A percentile compares a stretch with the other conserved stretches of the same genome.
Conservation (phyloP, 1,140 invertebrate species). For the silkworm (Bombyx mori) region DNA sequence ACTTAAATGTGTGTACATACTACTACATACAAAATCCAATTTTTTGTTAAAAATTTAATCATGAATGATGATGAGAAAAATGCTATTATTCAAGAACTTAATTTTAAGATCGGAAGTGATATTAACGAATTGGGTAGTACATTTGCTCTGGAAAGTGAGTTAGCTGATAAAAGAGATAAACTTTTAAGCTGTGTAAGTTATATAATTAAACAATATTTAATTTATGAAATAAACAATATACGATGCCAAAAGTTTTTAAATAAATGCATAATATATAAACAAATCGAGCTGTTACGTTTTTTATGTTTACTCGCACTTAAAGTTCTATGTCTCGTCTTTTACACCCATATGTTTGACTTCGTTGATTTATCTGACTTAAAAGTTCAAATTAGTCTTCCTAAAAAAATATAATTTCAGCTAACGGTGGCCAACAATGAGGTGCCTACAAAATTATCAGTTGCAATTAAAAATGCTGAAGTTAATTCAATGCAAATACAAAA, state of each 20-base stretch:
- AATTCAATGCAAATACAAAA: constrained; percentile 50
- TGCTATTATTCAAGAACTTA: constrained; percentile 39
- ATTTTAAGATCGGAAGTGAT: constrained; percentile 46
- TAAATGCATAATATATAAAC: background rate
- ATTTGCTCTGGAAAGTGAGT: constrained; percentile 37
- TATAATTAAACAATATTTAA: background rate
- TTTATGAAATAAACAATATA: background rate
- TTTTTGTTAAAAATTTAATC: background rate
- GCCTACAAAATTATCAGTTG: constrained; percentile 49
- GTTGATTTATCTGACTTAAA: too few relatives aligned
- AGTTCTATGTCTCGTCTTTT: too few relatives aligned
- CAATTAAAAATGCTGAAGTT: constrained; percentile 52
- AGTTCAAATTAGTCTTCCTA: too few relatives aligned
- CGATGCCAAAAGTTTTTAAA: background rate
- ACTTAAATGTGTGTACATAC: too few relatives aligned
- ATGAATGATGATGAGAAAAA: constrained; percentile 37
- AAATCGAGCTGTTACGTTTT: background rate
- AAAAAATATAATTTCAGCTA: constrained; percentile 11
- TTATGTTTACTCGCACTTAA: too few relatives aligned
- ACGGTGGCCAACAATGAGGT: constrained; percentile 52
- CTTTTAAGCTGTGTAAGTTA: constrained; percentile 43
- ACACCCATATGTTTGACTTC: too few relatives aligned
- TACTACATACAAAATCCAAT: background rate
- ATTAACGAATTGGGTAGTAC: constrained; percentile 38
- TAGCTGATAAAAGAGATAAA: constrained; percentile 27